phyloP scores from a whole-genome alignment of 2,113 vertebrate genomes.

The Microtus montanus region DNA sequence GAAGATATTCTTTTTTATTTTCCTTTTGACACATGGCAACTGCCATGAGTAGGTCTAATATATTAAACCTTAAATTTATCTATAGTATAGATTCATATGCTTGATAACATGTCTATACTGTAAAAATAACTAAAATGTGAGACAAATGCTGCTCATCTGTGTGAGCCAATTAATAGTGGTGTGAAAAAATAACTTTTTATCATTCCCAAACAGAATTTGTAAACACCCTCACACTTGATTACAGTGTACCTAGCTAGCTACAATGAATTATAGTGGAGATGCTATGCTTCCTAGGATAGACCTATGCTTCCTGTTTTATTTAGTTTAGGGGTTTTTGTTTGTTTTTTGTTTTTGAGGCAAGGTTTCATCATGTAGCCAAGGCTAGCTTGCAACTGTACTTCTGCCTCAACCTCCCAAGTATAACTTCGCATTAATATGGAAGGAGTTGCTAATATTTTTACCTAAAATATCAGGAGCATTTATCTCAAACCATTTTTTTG shows the following conservation, averaged over 20 bases:
- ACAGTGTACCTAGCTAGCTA: neutral
- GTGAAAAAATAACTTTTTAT: neutral
- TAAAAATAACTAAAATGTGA: conserved; percentile 18
- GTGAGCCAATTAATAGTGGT: neutral
- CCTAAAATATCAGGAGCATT: conserved; percentile 59
- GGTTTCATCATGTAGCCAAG: too few relatives aligned
- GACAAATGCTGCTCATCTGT: neutral
- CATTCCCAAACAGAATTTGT: neutral
- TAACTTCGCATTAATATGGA: conserved; percentile 34
- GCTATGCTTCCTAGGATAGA: neutral
- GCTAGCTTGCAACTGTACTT: neutral
- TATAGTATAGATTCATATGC: neutral
- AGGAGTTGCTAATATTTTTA: conserved; percentile 61
- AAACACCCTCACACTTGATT: neutral
- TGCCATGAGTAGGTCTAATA: neutral
- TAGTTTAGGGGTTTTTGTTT: neutral
- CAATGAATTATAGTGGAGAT: conserved; percentile 21
- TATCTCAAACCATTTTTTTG: conserved; percentile 61
- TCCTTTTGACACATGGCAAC: conserved; percentile 40
- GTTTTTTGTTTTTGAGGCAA: neutral
- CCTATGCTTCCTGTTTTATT: neutral
- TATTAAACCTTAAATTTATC: conserved; percentile 20
- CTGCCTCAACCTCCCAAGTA: neutral
- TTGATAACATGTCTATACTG: neutral
- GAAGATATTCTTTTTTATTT: conserved; percentile 48